A percentile compares a stretch with the other conserved stretches of the same genome.
Conservation (phyloP, 1,140 invertebrate species). For the Zaprionus tsacasi region DNA sequence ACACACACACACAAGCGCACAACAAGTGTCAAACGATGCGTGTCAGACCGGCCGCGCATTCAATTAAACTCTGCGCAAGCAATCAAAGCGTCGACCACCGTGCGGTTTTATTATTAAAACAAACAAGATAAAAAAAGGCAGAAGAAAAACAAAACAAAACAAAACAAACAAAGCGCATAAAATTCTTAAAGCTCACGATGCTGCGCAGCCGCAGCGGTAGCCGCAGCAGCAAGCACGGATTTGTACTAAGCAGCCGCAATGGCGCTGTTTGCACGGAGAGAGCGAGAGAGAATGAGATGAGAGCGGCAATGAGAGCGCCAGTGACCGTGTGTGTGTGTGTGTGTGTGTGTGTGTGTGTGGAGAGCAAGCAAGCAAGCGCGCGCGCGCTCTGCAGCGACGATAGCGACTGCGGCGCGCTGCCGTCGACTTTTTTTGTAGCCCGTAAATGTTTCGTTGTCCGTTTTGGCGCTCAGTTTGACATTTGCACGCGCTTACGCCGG, state of each 20-base stretch:
- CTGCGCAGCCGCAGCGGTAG: conserved; percentile 37
- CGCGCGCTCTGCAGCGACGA: background rate
- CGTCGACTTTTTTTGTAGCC: conserved; percentile 3
- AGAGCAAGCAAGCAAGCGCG: background rate
- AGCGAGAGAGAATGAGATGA: conserved; percentile 3
- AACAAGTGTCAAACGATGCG: conserved; percentile 67
- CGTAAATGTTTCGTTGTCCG: conserved; percentile 49
- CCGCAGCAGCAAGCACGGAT: background rate
- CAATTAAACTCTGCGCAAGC: conserved; percentile 63
- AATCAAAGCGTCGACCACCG: conserved; percentile 65
- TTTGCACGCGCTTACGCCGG: conserved; percentile 77
- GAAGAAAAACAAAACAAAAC: background rate
- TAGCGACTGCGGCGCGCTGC: background rate
- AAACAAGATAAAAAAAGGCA: conserved; percentile 14
- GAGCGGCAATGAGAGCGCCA: too few relatives aligned
- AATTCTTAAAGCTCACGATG: conserved; percentile 52
- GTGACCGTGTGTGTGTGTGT: conserved; percentile 2
- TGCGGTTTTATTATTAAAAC: conserved; percentile 25
- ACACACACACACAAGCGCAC: conserved; percentile 1
- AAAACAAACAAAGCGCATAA: conserved; percentile 44
- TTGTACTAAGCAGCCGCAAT: conserved; percentile 20
- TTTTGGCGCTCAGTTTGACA: conserved; percentile 78
- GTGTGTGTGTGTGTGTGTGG: conserved; percentile 8
- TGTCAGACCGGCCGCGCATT: conserved; percentile 46
- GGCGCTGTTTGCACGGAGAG: conserved; percentile 15